Conservation (phyloP, 1,140 invertebrate genomes). For the Diploscapter pachys region DNA sequence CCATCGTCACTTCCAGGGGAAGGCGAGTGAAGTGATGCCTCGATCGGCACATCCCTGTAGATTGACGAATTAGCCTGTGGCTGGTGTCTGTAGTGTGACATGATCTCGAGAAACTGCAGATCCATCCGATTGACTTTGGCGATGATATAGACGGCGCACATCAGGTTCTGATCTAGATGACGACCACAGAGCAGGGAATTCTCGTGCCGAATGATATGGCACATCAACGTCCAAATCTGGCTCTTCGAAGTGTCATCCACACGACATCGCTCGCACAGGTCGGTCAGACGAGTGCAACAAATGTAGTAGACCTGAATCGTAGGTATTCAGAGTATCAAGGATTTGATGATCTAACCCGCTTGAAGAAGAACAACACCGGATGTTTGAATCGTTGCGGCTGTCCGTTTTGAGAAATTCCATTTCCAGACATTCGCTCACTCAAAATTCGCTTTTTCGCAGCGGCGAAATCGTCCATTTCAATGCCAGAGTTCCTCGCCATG, state of each 20-base stretch:
- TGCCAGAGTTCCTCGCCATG: neutral
- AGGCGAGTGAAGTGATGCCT: neutral
- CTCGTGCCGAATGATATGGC: constrained; percentile 80
- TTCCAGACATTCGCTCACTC: constrained; percentile 9
- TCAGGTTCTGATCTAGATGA: constrained; percentile 94
- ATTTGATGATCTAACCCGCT: too few species aligned
- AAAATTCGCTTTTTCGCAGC: constrained; percentile 61
- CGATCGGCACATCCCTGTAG: constrained; percentile 45
- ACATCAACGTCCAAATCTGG: constrained; percentile 80
- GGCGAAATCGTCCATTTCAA: neutral
- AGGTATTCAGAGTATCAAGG: too few species aligned
- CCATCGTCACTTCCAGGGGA: constrained; percentile 39
- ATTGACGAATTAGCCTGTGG: constrained; percentile 46
- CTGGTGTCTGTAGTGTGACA: constrained; percentile 51
- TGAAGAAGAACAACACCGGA: neutral
- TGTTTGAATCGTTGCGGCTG: constrained; percentile 53
- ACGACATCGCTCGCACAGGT: constrained; percentile 76
- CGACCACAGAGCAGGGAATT: constrained; percentile 80
- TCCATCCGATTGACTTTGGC: neutral
- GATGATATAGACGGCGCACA: constrained; percentile 89
- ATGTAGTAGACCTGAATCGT: constrained; percentile 79
- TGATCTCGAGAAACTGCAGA: constrained; percentile 50
- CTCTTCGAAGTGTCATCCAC: constrained; percentile 41
- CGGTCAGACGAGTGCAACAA: constrained; percentile 80
- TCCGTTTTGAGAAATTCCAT: constrained; percentile 60